These are phyloP conservation scores for Lathamus discolor DNA, from an alignment of 2,113 vertebrate genomes.

Conservation along the genomic window DNA sequence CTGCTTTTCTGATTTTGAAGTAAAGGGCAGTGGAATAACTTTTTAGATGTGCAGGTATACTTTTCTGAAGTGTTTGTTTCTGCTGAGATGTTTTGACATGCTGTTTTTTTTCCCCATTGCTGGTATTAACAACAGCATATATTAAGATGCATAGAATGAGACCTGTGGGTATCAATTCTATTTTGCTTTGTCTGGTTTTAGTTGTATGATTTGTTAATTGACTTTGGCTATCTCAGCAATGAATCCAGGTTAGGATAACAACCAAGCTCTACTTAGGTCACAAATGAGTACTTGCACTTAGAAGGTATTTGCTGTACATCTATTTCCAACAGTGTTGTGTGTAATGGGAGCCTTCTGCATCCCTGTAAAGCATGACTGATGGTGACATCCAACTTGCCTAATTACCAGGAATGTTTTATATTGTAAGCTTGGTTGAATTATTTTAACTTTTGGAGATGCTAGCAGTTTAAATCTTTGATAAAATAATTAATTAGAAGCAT, in stretches of 20 bases:
- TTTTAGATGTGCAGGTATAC: not conserved
- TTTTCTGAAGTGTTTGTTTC: not conserved
- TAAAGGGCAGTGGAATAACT: not conserved
- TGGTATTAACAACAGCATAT: not conserved
- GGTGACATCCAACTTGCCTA: not conserved
- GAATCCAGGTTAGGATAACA: not conserved
- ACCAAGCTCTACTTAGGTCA: not conserved
- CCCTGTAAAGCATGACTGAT: not conserved
- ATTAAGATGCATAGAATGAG: not conserved
- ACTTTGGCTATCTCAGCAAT: not conserved
- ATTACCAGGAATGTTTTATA: not conserved
- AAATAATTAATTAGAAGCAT: not conserved
- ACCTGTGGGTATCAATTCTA: not conserved
- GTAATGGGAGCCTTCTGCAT: not conserved
- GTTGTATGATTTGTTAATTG: not conserved
- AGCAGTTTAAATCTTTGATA: not conserved
- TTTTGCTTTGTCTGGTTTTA: not conserved
- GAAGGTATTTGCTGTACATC: not conserved
- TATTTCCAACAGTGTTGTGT: not conserved
- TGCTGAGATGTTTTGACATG: not conserved
- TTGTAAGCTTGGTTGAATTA: not conserved
- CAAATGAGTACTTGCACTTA: not conserved
- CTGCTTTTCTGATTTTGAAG: not conserved
- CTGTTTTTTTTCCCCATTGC: not conserved
- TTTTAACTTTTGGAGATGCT: constrained; percentile 20